These are phyloP conservation scores for Nymphalis polychloros DNA, from an alignment of 2,888 invertebrate genomes.

Conservation along the genomic window DNA sequence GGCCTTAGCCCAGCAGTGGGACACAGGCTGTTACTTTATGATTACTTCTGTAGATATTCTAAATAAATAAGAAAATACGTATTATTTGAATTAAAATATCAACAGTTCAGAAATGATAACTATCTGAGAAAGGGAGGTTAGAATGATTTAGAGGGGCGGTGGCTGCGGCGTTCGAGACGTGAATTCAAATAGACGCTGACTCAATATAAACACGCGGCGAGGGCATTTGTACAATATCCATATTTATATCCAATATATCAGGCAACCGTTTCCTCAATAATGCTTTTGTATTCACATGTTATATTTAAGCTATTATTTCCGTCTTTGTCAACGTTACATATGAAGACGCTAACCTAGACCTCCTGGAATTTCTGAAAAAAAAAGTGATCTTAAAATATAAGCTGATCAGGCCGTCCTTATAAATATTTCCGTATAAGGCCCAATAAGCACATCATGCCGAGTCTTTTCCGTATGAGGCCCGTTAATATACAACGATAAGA, in stretches of 20 bases:
- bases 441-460: too few relatives aligned
- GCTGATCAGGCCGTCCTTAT: too few relatives aligned
- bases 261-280: not conserved
- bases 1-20: too few relatives aligned
- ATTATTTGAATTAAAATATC: not conserved
- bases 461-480: too few relatives aligned
- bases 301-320: not conserved
- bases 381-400: too few relatives aligned
- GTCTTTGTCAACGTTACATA: not conserved
- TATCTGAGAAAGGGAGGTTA: conserved; percentile 1
- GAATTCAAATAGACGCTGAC: conserved; percentile 44
- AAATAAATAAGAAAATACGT: too few relatives aligned
- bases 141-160: conserved; percentile 21
- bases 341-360: not conserved
- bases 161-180: conserved; percentile 42
- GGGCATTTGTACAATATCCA: conserved; percentile 43
- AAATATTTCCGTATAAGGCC: too few relatives aligned
- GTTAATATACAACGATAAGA: too few relatives aligned
- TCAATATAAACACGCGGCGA: conserved; percentile 41
- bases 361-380: too few relatives aligned
- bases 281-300: not conserved
- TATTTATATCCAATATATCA: not conserved
- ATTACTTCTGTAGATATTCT: too few relatives aligned
- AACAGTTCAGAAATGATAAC: not conserved
- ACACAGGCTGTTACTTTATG: too few relatives aligned